Base-by-base conservation (phyloP, 2,113 vertebrate species). In the Trogon melanurus region DNA sequence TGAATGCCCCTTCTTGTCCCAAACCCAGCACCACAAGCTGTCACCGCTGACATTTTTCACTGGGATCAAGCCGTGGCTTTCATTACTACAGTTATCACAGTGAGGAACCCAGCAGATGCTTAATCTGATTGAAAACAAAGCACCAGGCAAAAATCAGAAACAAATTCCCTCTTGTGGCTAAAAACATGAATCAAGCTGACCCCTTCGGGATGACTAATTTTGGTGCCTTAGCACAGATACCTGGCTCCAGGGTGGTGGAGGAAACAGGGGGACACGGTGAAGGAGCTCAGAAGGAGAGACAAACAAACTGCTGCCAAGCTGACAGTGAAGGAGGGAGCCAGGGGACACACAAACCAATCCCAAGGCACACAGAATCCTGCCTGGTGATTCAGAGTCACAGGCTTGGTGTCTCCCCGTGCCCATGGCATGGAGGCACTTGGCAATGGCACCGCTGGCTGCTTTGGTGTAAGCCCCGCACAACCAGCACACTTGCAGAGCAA, bases 311-410 rank as follows among this genome's bases (percentile, higher is more conserved):
- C 48, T 83, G 38, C 51, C 32, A 88, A 72, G 38, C 12, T 50
- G 74, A 5, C 26, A 60, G 32, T 19, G 65, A 74, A 71, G 45
- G 32, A 82, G 16, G 13, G 17, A 89, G 27, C 10, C 60, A 73
- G 44, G 2, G 2, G 3, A 22, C 48, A 45, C 1, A 1, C 1
- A 9, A 44, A 44, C 10, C 41, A 75, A 4, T 17, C 17, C 26
- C 18, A 73, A 34, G 29, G 30, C 0, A 44, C 1, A 0, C 0
- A 3, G 70, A 66, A 38, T 53, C 36, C 19, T 71, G 14, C 8
- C 15, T 44, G 22, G 11, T 53, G n/a, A 80, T 53, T 47, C 57
- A n/a, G 47, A 65, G 32, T 26, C 0, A 0, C 48, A 25, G 2
- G 1, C 26, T 57, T 61, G 10, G 9, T 22, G 13, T n/a, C 17